Evolutionary conservation across 2,797 vertebrate species (phyloP).

Genomic region (Novumbra hubbsi): DNA sequence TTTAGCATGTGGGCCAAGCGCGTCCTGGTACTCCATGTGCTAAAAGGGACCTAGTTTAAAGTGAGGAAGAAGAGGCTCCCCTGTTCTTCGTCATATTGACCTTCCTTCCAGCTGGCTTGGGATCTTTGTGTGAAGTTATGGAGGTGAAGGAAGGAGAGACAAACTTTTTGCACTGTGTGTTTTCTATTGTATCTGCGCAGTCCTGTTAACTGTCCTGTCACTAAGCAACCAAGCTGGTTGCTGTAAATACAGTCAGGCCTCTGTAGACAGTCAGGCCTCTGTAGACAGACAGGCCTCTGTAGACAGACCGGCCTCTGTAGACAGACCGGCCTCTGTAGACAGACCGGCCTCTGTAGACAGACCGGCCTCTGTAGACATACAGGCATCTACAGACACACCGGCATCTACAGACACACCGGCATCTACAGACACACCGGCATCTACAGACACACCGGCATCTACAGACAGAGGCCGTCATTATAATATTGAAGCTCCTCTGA

Average conservation of each 20-base stretch:
- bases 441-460: no score
- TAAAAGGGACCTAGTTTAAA: conserved; percentile 74
- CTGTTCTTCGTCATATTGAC: conserved; percentile 55
- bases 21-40: conserved; percentile 50
- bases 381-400: no score
- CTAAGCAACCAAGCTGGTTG: neutral
- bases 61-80: conserved; percentile 51
- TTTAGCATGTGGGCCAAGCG: conserved; percentile 76
- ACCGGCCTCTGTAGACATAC: no score
- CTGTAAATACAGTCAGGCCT: neutral
- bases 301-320: no score
- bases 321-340: no score
- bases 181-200: neutral
- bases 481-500: neutral
- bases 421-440: no score
- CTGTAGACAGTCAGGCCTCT: neutral
- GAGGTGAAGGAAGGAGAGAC: neutral
- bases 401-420: no score
- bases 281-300: no score
- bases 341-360: no score
- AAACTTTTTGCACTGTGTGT: neutral
- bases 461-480: neutral
- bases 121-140: neutral
- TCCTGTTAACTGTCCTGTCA: neutral
- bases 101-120: conserved; percentile 18